A percentile compares a stretch with the other conserved stretches of the same genome.
Conservation (phyloP, 2,797 vertebrate species). For the Gymnothorax javanicus region DNA sequence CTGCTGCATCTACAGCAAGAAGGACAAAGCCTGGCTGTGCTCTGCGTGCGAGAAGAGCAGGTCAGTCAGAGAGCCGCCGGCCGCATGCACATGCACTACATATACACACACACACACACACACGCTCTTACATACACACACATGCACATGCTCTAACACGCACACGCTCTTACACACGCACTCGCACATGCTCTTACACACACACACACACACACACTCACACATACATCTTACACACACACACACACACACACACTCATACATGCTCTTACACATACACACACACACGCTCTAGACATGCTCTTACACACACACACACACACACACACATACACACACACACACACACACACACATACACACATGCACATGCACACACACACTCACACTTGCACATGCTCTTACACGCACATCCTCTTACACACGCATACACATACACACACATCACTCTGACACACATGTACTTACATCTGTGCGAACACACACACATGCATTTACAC, state of each 20-base stretch:
- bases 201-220: no score
- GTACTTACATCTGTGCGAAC: not conserved
- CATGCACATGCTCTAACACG: not conserved
- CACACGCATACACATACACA: no score
- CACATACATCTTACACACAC: not conserved
- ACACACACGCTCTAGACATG: not conserved
- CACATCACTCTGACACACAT: no score
- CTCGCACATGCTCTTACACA: not conserved
- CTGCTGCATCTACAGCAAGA: slow-evolving; percentile 88
- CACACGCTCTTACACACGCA: not conserved
- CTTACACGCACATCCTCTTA: no score
- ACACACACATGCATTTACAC: not conserved
- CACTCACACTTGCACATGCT: not conserved
- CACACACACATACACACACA: not conserved
- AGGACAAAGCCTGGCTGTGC: slow-evolving; percentile 88
- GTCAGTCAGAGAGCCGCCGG: slow-evolving; percentile 66
- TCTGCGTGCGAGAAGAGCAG: slow-evolving; percentile 90
- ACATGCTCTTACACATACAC: no score
- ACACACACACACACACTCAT: not conserved
- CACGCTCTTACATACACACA: not conserved
- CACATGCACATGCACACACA: not conserved
- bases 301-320: not conserved
- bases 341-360: not conserved
- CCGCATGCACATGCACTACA: not conserved
- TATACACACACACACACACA: not conserved